These are phyloP conservation scores for Carollia perspicillata DNA, from an alignment of 2,113 vertebrate genomes.

Conservation along the genomic window DNA sequence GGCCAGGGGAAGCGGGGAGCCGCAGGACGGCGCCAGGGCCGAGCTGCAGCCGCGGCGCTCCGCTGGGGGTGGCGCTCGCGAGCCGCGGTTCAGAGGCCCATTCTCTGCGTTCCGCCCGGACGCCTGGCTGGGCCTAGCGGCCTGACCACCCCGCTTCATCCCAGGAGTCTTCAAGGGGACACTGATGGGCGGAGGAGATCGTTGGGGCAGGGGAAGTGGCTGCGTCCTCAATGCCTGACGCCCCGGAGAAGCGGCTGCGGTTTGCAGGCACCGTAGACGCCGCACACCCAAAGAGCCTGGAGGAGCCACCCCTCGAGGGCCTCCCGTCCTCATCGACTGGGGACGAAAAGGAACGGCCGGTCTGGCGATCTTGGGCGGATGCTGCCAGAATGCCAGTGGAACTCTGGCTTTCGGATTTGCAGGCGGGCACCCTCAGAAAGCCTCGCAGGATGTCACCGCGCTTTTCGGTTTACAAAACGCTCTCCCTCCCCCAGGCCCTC, in stretches of 20 bases:
- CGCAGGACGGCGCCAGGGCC: not conserved
- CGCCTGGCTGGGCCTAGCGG: not conserved
- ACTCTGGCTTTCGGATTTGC: not conserved
- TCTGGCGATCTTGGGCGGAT: not conserved
- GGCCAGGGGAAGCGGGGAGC: not conserved
- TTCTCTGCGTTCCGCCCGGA: not conserved
- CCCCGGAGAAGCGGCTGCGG: fast-evolving
- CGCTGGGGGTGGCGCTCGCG: conserved; percentile 94
- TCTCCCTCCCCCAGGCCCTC: not conserved
- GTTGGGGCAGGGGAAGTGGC: not conserved
- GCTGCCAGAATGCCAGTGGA: not conserved
- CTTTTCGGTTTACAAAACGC: not conserved
- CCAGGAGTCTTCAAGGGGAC: not conserved
- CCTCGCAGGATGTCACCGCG: not conserved
- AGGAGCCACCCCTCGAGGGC: not conserved
- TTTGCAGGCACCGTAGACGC: not conserved
- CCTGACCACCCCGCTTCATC: not conserved
- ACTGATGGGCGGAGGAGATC: not conserved
- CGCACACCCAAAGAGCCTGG: not conserved
- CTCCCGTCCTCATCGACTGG: fast-evolving
- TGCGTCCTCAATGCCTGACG: not conserved
- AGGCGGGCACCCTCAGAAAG: not conserved
- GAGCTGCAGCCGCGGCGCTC: conserved; percentile 71
- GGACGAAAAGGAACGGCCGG: fast-evolving
- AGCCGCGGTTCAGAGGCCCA: conserved; percentile 78